These are phyloP conservation scores for Bubo scandiacus DNA, from an alignment of 2,113 vertebrate species.

Conservation along the genomic window DNA sequence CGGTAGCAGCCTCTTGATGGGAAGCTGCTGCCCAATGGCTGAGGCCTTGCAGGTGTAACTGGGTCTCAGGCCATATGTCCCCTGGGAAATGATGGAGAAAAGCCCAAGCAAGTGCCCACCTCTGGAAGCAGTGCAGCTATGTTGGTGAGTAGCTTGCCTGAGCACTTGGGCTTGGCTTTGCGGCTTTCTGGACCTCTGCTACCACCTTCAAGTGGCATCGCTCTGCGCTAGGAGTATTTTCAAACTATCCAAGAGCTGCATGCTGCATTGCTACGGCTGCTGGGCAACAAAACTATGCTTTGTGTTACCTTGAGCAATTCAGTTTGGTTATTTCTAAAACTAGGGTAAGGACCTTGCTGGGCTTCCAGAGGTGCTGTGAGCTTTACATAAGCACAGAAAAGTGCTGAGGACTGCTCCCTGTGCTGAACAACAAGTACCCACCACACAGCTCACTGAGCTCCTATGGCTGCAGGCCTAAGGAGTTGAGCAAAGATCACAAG, in stretches of 20 bases:
- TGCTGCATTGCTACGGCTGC: fast-evolving
- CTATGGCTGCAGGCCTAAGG: neutral
- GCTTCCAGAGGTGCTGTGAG: neutral
- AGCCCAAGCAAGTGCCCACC: neutral
- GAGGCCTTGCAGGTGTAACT: neutral
- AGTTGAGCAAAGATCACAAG: neutral
- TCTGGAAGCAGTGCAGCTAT: neutral
- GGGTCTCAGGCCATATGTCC: neutral
- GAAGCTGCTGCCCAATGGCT: neutral
- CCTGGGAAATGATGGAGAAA: neutral
- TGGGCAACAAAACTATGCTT: neutral
- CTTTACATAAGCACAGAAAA: neutral
- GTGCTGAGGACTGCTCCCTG: neutral
- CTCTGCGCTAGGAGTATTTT: neutral
- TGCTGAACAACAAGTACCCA: neutral
- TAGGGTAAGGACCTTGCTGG: neutral
- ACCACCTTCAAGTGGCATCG: fast-evolving
- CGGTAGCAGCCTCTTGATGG: neutral
- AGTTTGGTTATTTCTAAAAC: neutral
- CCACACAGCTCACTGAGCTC: neutral
- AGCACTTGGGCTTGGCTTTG: neutral
- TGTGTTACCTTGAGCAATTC: neutral
- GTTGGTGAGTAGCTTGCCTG: neutral
- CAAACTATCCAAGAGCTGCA: neutral
- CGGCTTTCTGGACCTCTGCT: neutral